Evolutionary conservation across 2,113 vertebrate genomes (phyloP).

Genomic region (Trochalopteron elliotii): DNA sequence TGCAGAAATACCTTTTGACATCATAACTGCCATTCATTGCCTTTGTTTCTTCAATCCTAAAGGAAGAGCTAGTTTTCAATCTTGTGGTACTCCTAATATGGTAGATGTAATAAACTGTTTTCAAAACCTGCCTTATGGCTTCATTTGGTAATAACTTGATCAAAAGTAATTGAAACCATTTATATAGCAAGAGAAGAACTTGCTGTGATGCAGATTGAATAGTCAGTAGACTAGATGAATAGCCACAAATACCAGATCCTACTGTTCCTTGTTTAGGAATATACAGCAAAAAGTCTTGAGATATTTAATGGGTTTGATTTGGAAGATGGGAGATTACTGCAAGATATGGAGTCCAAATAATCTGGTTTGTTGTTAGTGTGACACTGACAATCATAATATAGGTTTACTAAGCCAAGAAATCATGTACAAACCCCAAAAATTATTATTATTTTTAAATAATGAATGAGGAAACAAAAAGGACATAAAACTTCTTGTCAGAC

Average conservation of each 20-base stretch:
- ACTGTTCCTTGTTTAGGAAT: not conserved
- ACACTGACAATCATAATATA: not conserved
- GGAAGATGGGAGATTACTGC: not conserved
- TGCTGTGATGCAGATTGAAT: not conserved
- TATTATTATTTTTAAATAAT: not conserved
- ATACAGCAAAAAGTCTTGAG: not conserved
- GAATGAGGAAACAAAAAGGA: not conserved
- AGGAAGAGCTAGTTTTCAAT: not conserved
- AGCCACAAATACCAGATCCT: not conserved
- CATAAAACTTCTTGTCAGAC: not conserved
- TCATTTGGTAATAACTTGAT: not conserved
- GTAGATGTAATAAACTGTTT: not conserved
- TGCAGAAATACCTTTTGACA: not conserved
- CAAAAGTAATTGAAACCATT: not conserved
- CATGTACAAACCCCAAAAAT: not conserved
- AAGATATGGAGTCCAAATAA: not conserved
- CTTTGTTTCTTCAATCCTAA: not conserved
- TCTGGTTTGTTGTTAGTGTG: not conserved
- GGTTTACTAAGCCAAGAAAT: not conserved
- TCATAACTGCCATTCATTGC: not conserved
- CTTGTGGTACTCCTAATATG: not conserved
- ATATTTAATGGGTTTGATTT: not conserved
- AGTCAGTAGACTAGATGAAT: not conserved
- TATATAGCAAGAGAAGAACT: not conserved
- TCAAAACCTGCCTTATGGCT: not conserved